Conservation (phyloP, 2,113 vertebrate species). For the Mellivora capensis region DNA sequence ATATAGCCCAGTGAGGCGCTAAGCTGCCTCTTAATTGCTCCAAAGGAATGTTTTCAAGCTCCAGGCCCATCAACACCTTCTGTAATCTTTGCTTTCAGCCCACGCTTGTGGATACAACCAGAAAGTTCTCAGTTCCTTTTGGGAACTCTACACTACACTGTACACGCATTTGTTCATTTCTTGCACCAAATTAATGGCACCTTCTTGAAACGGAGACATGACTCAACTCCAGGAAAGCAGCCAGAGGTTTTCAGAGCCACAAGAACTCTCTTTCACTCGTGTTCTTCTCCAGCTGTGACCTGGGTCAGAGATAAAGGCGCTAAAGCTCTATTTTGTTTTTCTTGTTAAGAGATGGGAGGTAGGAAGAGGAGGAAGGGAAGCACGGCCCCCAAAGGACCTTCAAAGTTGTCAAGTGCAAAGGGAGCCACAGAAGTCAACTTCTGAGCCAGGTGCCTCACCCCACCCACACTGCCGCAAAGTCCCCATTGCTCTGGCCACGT, state of each 20-base stretch:
- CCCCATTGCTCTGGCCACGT: not conserved
- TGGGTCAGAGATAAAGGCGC: conserved; percentile 13
- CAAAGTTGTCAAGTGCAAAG: not conserved
- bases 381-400: not conserved
- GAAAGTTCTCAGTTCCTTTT: not conserved
- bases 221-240: conserved; percentile 70
- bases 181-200: conserved; percentile 8
- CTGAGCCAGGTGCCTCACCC: not conserved
- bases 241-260: conserved; percentile 55
- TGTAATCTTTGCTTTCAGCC: conserved; percentile 60
- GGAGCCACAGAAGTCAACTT: not conserved
- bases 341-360: not conserved
- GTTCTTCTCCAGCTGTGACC: conserved; percentile 36
- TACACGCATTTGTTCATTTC: not conserved
- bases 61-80: conserved; percentile 57
- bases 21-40: conserved; percentile 72
- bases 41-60: conserved; percentile 63
- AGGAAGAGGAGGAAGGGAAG: not conserved
- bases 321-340: not conserved
- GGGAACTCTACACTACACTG: not conserved
- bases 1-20: conserved; percentile 53
- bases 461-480: not conserved
- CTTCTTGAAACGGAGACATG: conserved; percentile 53
- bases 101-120: conserved; percentile 11
- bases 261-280: not conserved